Evolutionary conservation across 2,888 invertebrate genomes (phyloP), one percentile per base, ranked within the genome.

Genomic region (Caenorhabditis macrosperma): DNA sequence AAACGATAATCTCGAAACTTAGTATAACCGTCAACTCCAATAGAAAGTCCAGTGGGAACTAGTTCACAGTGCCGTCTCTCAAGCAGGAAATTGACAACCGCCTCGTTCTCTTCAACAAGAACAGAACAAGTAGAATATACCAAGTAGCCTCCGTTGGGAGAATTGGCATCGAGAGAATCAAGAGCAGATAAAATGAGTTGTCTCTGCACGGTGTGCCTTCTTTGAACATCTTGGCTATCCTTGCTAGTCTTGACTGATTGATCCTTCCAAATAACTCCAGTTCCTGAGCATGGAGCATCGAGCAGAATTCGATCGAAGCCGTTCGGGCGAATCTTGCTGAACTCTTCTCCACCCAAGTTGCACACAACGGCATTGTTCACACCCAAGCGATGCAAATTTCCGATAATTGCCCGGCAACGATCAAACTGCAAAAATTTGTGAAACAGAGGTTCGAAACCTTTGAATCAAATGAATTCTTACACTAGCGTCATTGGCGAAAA

Each of bases 41-140:
- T 97, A 90, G 96, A 95, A 75, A 99, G 92, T 0, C 96, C 96
- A 46, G 96, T 95, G 0, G 95, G 94, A 1, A 98, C 95, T 44
- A 99, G 91, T 91, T 97, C 96, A 0, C 99, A 97, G 86, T 93
- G 91, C 64, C 99, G 93, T 90, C 96, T 95, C 90, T 94, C 95
- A 48, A 99, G 92, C 1, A 95, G 97, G 92, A 95, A 98, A 91
- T 99, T 95, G 35, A 99, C 94, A 0, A 99, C 96, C 93, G 95
- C 95, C 91, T 99, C 99, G 92, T 99, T 99, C 92, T 99, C 99
- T 91, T 99, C 99, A 0, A 97, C 95, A 88, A 98, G 92, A 84
- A 99, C 94, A 0, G 99, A 99, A 92, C 99, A 99, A 0, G 99
- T 99, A 0, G 98, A 99, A 91, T 99, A 99, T 0, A 99, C 97